Conservation (phyloP, 2,797 vertebrate species). For the Eidolon dupreanum region DNA sequence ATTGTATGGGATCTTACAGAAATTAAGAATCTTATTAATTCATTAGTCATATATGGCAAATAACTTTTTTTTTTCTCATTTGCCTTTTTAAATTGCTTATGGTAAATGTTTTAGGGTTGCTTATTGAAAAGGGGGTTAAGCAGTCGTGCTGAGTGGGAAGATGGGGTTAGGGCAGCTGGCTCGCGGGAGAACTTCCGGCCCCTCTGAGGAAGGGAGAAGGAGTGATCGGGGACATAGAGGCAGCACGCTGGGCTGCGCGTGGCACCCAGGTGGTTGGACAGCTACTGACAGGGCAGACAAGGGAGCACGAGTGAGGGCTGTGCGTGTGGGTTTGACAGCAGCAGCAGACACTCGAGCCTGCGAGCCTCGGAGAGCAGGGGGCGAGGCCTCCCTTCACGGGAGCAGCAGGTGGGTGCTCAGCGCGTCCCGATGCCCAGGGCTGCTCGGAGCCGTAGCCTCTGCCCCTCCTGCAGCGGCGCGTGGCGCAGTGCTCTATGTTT, state of each 20-base stretch:
- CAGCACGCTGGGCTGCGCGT: neutral
- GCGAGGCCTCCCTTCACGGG: neutral
- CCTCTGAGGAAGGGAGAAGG: neutral
- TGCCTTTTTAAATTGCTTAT: neutral
- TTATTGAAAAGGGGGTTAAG: neutral
- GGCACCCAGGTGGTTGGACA: neutral
- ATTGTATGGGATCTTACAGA: neutral
- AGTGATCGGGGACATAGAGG: neutral
- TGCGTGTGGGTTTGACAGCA: neutral
- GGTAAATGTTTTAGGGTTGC: neutral
- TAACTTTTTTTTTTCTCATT: neutral
- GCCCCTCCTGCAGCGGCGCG: neutral
- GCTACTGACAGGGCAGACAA: neutral
- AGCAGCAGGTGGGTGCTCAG: neutral
- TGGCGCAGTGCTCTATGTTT: neutral
- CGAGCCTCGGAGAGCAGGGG: neutral
- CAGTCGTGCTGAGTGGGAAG: neutral
- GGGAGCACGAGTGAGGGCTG: neutral
- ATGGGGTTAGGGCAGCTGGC: neutral
- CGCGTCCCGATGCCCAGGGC: rapidly evolving
- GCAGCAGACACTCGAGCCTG: neutral
- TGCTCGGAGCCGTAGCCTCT: neutral
- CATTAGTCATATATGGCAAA: neutral
- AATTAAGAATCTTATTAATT: neutral
- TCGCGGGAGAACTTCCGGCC: neutral